Conservation (phyloP, 2,113 vertebrate genomes). For the Sapayoa aenigma region DNA sequence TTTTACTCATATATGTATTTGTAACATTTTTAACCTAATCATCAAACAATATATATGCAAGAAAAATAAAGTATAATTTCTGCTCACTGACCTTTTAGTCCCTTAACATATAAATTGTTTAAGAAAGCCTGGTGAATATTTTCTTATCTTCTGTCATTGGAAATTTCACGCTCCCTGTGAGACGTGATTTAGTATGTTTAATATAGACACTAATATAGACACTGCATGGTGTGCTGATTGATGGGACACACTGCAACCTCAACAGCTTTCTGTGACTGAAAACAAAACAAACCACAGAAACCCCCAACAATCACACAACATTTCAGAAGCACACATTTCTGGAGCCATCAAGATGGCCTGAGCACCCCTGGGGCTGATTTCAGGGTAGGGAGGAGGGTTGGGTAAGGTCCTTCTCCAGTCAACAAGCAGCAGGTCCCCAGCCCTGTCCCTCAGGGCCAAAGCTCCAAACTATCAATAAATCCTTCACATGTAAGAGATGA, state of each 20-base stretch:
- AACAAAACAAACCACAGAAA: not conserved
- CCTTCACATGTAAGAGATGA: not conserved
- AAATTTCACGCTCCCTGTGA: not conserved
- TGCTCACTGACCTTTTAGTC: not conserved
- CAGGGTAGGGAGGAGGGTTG: not conserved
- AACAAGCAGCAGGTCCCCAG: not conserved
- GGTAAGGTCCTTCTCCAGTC: not conserved
- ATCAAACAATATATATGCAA: not conserved
- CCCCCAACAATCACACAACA: fast-evolving
- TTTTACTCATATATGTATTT: not conserved
- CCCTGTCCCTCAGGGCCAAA: not conserved
- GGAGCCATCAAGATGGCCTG: fast-evolving
- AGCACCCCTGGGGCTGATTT: not conserved
- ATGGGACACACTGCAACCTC: not conserved
- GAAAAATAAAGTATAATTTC: not conserved
- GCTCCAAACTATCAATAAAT: not conserved
- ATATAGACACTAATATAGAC: slow-evolving; percentile 24
- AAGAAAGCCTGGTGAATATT: slow-evolving; percentile 22
- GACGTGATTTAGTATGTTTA: not conserved
- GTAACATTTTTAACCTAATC: slow-evolving; percentile 20
- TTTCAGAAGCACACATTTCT: not conserved
- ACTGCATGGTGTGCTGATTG: not conserved
- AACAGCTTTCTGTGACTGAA: not conserved
- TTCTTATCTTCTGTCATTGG: not conserved
- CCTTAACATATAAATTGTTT: slow-evolving; percentile 1